A percentile compares a stretch with the other conserved stretches of the same genome.
These are phyloP conservation scores for Nemoura dubitans DNA, from an alignment of 2,888 invertebrate genomes.

Conservation along the genomic window DNA sequence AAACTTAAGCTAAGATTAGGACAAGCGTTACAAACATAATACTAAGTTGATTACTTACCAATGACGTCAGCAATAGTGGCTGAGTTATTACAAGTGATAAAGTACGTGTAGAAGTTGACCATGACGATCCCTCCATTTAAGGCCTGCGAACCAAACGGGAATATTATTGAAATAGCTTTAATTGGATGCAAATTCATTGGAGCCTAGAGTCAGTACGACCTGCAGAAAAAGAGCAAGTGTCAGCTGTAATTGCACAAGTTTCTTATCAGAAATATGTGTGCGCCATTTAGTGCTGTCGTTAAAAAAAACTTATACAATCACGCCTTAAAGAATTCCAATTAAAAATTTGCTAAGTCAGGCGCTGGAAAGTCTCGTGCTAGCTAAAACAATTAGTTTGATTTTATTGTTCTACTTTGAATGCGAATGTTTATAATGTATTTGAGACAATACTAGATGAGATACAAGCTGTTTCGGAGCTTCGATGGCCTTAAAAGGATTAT, in stretches of 20 bases:
- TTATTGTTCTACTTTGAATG: neutral
- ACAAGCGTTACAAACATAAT: no score
- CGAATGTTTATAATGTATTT: neutral
- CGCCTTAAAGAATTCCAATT: slow-evolving; percentile 27
- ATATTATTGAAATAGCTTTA: neutral
- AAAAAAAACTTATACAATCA: neutral
- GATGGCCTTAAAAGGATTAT: neutral
- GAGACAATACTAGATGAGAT: neutral
- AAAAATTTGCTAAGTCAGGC: slow-evolving; percentile 23
- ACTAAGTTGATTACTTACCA: slow-evolving; percentile 61
- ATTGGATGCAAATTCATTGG: neutral
- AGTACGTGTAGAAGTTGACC: slow-evolving; percentile 91
- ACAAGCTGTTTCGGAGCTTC: neutral
- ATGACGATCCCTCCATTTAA: slow-evolving; percentile 90
- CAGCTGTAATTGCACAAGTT: neutral
- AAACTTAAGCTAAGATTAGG: no score
- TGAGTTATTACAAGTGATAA: slow-evolving; percentile 83
- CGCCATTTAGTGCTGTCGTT: neutral
- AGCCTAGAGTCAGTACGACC: neutral
- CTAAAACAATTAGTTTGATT: neutral
- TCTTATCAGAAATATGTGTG: neutral
- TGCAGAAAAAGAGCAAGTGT: slow-evolving; percentile 18
- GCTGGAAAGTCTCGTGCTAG: neutral
- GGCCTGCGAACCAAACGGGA: slow-evolving; percentile 61
- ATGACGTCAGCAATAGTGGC: slow-evolving; percentile 85